Evolutionary conservation across 1,140 invertebrate species (phyloP).

Genomic region (Brachionus koreanus): DNA sequence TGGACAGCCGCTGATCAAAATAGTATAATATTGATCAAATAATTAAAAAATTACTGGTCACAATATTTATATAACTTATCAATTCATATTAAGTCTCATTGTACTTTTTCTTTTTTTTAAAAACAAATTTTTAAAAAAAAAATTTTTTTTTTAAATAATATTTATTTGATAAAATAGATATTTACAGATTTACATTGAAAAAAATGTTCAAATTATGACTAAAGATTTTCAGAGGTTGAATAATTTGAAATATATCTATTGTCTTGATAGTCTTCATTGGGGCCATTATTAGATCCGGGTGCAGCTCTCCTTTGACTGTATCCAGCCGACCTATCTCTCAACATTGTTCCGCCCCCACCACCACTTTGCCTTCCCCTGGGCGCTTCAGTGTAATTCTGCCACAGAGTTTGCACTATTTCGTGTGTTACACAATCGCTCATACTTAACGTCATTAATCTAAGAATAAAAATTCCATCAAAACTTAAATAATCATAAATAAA

Average conservation of each 20-base stretch:
- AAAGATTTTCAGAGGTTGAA: slow-evolving; percentile 27
- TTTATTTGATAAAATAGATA: not conserved
- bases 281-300: not conserved
- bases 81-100: too few species aligned
- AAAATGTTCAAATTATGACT: not conserved
- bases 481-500: slow-evolving; percentile 61
- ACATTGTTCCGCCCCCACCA: not conserved
- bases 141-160: too few species aligned
- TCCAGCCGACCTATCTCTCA: not conserved
- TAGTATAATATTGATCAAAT: too few species aligned
- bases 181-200: slow-evolving; percentile 11
- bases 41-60: too few species aligned
- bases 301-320: not conserved
- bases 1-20: too few species aligned
- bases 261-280: slow-evolving; percentile 22
- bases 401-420: slow-evolving; percentile 60
- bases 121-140: too few species aligned
- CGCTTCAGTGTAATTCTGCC: slow-evolving; percentile 53
- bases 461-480: slow-evolving; percentile 61
- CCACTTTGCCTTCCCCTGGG: not conserved
- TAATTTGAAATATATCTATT: not conserved
- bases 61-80: too few species aligned
- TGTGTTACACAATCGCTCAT: slow-evolving; percentile 62
- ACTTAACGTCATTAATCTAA: slow-evolving; percentile 61
- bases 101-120: too few species aligned